Evolutionary conservation across 1,140 invertebrate genomes (phyloP).

Genomic region (Lethrus apterus): DNA sequence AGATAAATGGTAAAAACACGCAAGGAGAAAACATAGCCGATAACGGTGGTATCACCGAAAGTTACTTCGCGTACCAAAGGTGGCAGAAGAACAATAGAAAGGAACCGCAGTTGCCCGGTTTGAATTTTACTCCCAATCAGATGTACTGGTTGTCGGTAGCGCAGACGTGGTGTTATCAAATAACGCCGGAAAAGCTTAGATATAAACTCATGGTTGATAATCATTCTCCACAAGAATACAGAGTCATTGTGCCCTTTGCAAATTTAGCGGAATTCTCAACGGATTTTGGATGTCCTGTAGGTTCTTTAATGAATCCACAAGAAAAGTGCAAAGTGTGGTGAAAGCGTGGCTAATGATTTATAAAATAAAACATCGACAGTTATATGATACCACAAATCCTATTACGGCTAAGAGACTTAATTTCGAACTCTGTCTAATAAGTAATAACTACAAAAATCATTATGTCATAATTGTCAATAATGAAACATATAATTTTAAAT

Average conservation of each 20-base stretch:
- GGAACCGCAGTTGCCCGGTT: slow-evolving; percentile 39
- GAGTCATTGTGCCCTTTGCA: slow-evolving; percentile 46
- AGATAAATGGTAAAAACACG: too few species aligned
- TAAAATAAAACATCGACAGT: too few species aligned
- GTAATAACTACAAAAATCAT: too few species aligned
- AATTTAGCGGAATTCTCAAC: slow-evolving; percentile 18
- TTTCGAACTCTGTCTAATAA: too few species aligned
- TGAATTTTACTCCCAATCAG: slow-evolving; percentile 49
- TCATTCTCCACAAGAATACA: slow-evolving; percentile 43
- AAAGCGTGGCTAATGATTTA: too few species aligned
- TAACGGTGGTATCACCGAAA: not conserved
- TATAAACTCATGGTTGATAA: slow-evolving; percentile 42
- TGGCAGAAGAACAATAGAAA: slow-evolving; percentile 44
- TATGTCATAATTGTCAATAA: too few species aligned
- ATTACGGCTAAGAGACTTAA: too few species aligned
- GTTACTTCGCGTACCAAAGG: slow-evolving; percentile 45
- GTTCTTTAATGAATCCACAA: slow-evolving; percentile 18
- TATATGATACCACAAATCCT: too few species aligned
- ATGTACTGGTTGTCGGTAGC: slow-evolving; percentile 53
- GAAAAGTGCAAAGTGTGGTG: slow-evolving; percentile 20
- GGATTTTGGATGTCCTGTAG: slow-evolving; percentile 19
- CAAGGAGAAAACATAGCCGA: too few species aligned
- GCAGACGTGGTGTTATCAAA: slow-evolving; percentile 49
- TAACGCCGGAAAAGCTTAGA: slow-evolving; percentile 40
- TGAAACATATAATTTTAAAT: too few species aligned